phyloP scores from a whole-genome alignment of 2,797 vertebrate species.

The Sebastes kiyomatsui region DNA sequence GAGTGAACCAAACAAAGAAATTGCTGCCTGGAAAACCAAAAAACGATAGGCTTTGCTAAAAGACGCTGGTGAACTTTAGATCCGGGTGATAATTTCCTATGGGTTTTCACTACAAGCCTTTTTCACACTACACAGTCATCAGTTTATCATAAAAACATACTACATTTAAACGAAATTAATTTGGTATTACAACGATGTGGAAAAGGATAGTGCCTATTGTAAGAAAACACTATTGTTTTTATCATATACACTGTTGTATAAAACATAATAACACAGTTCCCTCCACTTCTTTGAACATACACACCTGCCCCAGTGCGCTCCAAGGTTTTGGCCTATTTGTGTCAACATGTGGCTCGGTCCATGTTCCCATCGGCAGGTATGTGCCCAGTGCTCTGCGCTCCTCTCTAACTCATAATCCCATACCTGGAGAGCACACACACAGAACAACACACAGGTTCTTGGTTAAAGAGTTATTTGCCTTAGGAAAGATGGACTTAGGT shows the following conservation, averaged over 20 bases:
- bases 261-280: neutral
- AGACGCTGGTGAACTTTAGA: neutral
- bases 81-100: neutral
- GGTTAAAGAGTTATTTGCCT: neutral
- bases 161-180: neutral
- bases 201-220: neutral
- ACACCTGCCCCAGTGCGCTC: slow-evolving; percentile 97
- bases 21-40: no score
- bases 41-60: no score
- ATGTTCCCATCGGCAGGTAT: slow-evolving; percentile 93
- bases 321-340: slow-evolving; percentile 96
- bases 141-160: no score
- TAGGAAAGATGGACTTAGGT: neutral
- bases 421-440: slow-evolving; percentile 73
- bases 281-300: slow-evolving; percentile 7
- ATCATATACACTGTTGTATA: neutral
- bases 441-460: neutral
- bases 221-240: neutral
- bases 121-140: no score
- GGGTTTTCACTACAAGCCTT: neutral
- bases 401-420: slow-evolving; percentile 96
- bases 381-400: slow-evolving; percentile 94
- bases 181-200: neutral
- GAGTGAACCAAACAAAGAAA: neutral
- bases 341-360: slow-evolving; percentile 93